These are phyloP conservation scores for Cyprinus carpio DNA, from an alignment of 2,113 vertebrate species.

Conservation along the genomic window DNA sequence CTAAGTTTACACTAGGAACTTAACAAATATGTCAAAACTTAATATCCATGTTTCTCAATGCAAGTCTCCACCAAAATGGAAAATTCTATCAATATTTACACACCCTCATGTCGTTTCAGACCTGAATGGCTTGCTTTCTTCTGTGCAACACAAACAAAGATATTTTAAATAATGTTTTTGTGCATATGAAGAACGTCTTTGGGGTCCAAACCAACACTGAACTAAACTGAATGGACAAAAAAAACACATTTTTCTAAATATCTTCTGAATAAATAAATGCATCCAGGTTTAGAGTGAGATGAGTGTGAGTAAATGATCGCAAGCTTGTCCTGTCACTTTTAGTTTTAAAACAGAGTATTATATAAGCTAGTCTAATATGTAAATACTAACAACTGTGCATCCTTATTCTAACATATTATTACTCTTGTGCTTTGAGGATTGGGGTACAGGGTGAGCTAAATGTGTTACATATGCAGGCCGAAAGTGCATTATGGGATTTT, in stretches of 20 bases:
- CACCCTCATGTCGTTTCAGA: neutral
- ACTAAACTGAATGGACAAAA: neutral
- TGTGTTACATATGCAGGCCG: constrained; percentile 51
- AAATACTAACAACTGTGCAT: constrained; percentile 7
- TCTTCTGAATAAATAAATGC: neutral
- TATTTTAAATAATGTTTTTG: neutral
- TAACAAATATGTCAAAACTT: neutral
- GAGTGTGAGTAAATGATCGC: too few species aligned
- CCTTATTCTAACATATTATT: constrained; percentile 13
- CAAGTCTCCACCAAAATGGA: neutral
- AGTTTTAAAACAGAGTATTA: neutral
- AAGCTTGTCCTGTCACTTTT: constrained; percentile 12
- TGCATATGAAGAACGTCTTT: neutral
- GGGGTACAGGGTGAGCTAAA: constrained; percentile 24
- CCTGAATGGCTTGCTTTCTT: neutral
- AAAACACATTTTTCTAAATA: neutral
- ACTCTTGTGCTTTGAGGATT: constrained; percentile 16
- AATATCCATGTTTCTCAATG: neutral
- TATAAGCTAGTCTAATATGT: constrained; percentile 4
- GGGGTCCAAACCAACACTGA: neutral
- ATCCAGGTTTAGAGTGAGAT: neutral
- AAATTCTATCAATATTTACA: neutral
- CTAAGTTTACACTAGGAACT: constrained; percentile 1
- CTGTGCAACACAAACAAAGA: neutral
- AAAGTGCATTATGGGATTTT: constrained; percentile 57